Base-by-base conservation (phyloP, 30 jellyfish, hydroid and myxozoan species). In the Catostylus mosaicus region DNA sequence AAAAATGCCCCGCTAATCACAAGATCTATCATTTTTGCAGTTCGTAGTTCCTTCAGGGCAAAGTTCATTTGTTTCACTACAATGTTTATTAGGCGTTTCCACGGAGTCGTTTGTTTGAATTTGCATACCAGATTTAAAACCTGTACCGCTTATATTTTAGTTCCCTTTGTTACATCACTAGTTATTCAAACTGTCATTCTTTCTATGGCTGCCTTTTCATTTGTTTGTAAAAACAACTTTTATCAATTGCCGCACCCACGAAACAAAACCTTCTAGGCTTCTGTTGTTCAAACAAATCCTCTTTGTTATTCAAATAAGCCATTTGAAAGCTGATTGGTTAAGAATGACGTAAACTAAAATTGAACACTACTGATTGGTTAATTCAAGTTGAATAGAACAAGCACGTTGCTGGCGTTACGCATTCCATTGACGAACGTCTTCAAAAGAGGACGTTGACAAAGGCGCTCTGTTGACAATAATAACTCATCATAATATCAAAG, bases 351-450 rank as follows among this genome's bases (percentile, higher is more conserved):
- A 50, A n/a, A 1, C 57, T 77, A 43, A 24, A 29, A 3, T 67
- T 46, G 51, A 20, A 10, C 9, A 40, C 33, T 29, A 50, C 23
- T 82, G 85, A 82, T 82, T 82, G 92, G 92, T 46, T 37, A 59
- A 68, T 56, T 62, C 56, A 10, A 29, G 30, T 46, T 82, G 92
- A 82, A 82, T 82, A 64, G 92, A 82, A 82, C 92, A 82, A 83
- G 92, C 83, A 67, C 80, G 92, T 24, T 80, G 75, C 88, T 7
- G 88, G 88, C 86, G 86, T 82, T 82, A 46, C 32, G 75, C 79
- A 70, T 69, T 82, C 75, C 92, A 74, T 68, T 82, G 78, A 76
- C 54, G 29, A 35, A 23, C 38, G 10, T 18, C 38, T 9, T 6
- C 71, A 59, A 34, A 59, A 59, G 8, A 7, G 38, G 71, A 59